Percentiles rank a stretch among this genome's conserved stretches.
These are phyloP conservation scores for Dermatophagoides farinae DNA, from an alignment of 1,140 invertebrate species.

Conservation along the genomic window DNA sequence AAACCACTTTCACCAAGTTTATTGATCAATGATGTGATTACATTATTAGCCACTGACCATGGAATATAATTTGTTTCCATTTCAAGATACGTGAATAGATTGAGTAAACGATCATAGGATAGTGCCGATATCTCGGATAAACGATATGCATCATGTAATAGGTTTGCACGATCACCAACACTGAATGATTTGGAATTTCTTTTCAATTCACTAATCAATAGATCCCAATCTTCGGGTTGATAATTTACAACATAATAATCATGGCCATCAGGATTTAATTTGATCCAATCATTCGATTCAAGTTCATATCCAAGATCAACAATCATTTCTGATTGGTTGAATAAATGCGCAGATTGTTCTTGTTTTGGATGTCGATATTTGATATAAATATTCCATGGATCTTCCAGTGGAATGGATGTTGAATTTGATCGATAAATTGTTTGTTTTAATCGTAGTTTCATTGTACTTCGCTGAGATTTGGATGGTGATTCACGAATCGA, in stretches of 20 bases:
- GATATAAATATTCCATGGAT: slow-evolving; percentile 12
- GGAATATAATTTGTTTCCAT: slow-evolving; percentile 34
- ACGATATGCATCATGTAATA: slow-evolving; percentile 54
- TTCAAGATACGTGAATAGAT: slow-evolving; percentile 43
- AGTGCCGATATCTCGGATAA: slow-evolving; percentile 47
- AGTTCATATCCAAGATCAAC: slow-evolving; percentile 20
- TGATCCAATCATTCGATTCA: slow-evolving; percentile 44
- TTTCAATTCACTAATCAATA: slow-evolving; percentile 47
- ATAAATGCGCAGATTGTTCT: not conserved
- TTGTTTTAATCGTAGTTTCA: slow-evolving; percentile 18
- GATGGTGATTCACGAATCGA: too few species aligned
- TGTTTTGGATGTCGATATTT: not conserved
- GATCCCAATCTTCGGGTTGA: slow-evolving; percentile 49
- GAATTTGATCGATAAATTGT: not conserved
- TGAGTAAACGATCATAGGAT: slow-evolving; percentile 41
- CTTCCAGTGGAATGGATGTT: not conserved
- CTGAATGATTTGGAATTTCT: slow-evolving; percentile 28
- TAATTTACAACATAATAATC: slow-evolving; percentile 73
- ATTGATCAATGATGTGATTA: slow-evolving; percentile 17
- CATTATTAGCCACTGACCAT: slow-evolving; percentile 26
- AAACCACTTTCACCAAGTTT: too few species aligned
- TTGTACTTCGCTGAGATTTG: slow-evolving; percentile 23
- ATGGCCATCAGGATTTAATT: slow-evolving; percentile 61
- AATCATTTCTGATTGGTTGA: slow-evolving; percentile 11
- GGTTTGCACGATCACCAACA: slow-evolving; percentile 47